Evolutionary conservation across 2,113 vertebrate genomes (phyloP), one percentile per base, ranked within the genome.

Genomic region (Onychostruthus taczanowskii): DNA sequence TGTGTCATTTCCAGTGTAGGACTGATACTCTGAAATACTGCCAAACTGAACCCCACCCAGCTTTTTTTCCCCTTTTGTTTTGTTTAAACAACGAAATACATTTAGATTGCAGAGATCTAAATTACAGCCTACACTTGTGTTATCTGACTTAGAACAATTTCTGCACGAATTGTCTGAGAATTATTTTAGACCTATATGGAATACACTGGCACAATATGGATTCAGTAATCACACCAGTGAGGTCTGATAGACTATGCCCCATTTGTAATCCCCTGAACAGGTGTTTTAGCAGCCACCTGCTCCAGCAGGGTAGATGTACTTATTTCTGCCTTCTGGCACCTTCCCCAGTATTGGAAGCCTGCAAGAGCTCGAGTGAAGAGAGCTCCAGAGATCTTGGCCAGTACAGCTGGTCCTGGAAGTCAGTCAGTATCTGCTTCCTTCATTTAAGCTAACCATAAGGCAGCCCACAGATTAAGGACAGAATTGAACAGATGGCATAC

Each of bases 401-500:
- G 16, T 56, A 18, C 31, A 86, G 70, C n/a, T 73, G 59, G 47
- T 94, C 43, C 80, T 87, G 37, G 44, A 43, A 87, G 56, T 68
- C 84, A 39, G 58, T 82, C 81, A 43, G 63, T 83, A 5, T 78
- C 69, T 76, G 28, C 55, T 79, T 83, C 72, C 58, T 92, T 61
- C 22, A 0, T 62, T 31, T 63, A 27, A 70, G 26, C 20, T 69
- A 87, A 75, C 80, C 49, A 27, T 74, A 82, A 84, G 63, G 76
- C 78, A 91, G 53, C 37, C 64, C 66, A 33, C 47, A 89, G 87
- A 83, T 85, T 84, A 84, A 47, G 53, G 53, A 46, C 3, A 1
- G 77, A 49, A 50, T n/a, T 28, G 81, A 87, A 61, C 84, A 94
- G 87, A 91, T 92, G 80, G 84, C 52, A 47, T 44, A 64, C 88